phyloP scores from a whole-genome alignment of 2,797 vertebrate genomes.

The Sebastes trivittatus region DNA sequence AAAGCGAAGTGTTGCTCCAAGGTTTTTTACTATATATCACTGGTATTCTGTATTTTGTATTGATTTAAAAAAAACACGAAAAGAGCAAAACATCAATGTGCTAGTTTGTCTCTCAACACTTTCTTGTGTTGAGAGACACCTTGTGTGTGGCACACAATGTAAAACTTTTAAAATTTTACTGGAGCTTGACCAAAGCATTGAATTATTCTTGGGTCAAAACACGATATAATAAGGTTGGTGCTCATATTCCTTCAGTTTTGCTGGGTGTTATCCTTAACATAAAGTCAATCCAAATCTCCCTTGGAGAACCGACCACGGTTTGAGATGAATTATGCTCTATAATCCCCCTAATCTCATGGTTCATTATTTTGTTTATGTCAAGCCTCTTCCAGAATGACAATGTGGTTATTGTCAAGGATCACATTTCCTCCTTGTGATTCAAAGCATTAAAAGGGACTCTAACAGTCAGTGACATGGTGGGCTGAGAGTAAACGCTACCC shows the following conservation, averaged over 20 bases:
- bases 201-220: not conserved
- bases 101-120: not conserved
- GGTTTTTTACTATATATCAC: not conserved
- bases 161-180: not conserved
- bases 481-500: not conserved
- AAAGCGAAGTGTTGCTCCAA: not conserved
- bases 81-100: not conserved
- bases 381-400: not conserved
- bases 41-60: not conserved
- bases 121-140: not conserved
- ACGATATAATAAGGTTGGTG: no score
- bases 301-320: accelerated
- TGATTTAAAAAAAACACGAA: not conserved
- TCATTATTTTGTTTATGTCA: not conserved
- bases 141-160: not conserved
- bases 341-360: not conserved
- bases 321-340: not conserved
- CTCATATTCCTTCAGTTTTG: not conserved
- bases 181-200: not conserved
- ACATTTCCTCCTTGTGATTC: not conserved
- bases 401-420: not conserved
- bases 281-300: not conserved
- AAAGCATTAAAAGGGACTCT: not conserved
- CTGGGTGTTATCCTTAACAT: not conserved
- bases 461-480: no score